Conservation (phyloP, 2,113 vertebrate species). For the Dicaeum eximium region DNA sequence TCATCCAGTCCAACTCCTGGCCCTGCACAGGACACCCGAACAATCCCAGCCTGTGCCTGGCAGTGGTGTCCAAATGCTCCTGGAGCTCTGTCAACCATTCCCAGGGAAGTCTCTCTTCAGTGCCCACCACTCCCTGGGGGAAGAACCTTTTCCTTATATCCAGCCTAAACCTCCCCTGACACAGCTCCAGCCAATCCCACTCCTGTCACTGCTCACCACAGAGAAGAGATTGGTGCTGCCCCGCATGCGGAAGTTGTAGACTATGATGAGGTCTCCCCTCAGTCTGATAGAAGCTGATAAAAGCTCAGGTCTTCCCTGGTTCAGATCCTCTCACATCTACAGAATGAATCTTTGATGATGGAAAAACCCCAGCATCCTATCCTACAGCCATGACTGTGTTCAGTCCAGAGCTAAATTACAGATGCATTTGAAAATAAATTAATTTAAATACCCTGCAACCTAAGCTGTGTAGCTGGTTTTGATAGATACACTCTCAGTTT, state of each 20-base stretch:
- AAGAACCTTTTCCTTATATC: background rate
- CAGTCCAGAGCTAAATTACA: background rate
- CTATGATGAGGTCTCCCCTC: background rate
- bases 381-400: background rate
- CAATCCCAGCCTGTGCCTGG: background rate
- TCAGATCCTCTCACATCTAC: background rate
- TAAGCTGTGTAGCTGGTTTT: background rate
- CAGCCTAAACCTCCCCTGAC: background rate
- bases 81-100: background rate
- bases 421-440: background rate
- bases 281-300: background rate
- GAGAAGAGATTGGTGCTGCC: background rate
- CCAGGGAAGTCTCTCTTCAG: background rate
- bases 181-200: background rate
- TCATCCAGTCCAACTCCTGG: background rate
- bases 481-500: background rate
- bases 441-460: background rate
- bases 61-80: rapidly evolving
- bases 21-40: background rate
- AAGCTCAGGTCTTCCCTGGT: background rate
- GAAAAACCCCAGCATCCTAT: background rate
- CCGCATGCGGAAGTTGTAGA: background rate
- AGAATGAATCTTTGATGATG: background rate
- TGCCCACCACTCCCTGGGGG: background rate
- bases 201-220: background rate